A percentile compares a stretch with the other conserved stretches of the same genome.
Evolutionary conservation across 2,113 vertebrate genomes (phyloP).

Genomic region (Fulmarus glacialis): DNA sequence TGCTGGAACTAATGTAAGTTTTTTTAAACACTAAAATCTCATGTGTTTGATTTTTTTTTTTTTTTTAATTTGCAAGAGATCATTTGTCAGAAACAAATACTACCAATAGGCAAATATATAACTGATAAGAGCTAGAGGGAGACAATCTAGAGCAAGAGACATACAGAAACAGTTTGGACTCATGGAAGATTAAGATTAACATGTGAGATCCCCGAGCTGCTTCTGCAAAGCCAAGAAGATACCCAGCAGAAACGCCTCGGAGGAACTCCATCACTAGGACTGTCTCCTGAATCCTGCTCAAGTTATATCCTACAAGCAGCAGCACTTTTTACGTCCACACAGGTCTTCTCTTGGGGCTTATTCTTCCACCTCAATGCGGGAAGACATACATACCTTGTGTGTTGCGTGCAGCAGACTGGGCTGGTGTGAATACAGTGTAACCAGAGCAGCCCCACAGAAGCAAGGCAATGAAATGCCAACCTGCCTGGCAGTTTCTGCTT

Average conservation of each 20-base stretch:
- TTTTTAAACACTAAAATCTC: background rate
- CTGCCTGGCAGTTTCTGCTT: background rate
- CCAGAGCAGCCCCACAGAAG: background rate
- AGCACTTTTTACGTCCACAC: background rate
- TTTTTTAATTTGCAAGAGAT: background rate
- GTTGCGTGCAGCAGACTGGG: background rate
- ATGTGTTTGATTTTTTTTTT: background rate
- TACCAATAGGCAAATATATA: background rate
- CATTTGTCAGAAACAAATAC: background rate
- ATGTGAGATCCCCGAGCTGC: background rate
- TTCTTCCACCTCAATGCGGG: background rate
- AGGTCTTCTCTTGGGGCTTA: background rate
- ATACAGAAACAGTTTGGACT: background rate
- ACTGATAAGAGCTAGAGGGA: background rate
- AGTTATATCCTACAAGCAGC: background rate
- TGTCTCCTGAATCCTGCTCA: background rate
- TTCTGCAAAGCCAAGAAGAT: background rate
- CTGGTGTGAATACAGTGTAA: background rate
- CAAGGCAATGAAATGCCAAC: background rate
- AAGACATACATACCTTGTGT: background rate
- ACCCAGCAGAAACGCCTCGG: fast-evolving
- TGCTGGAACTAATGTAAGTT: background rate
- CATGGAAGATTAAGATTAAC: background rate
- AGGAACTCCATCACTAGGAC: background rate
- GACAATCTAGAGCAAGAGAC: background rate